Base-by-base conservation (phyloP, 2,888 invertebrate genomes). In the Belgica antarctica region DNA sequence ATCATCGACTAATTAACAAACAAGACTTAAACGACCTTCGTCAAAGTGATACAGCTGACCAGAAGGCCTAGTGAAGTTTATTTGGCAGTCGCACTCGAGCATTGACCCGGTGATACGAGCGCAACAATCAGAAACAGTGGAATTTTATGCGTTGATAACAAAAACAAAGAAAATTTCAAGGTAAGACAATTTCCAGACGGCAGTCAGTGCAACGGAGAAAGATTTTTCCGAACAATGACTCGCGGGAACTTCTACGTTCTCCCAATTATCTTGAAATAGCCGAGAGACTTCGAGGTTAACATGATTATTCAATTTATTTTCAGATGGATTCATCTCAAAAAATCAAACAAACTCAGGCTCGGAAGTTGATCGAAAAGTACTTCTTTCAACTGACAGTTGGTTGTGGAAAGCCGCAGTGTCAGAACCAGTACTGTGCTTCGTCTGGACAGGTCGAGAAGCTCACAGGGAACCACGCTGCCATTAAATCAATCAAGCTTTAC, bases 341-440 rank as follows among this genome's bases (percentile, higher is more conserved):
- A 59, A 24, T 15, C 15, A 68, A 68, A 34, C 68, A 68, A 22
- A 17, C 12, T 17, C 70, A 70, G 27, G 94, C 92, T 46, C 92
- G 88, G 79, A 89, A 90, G 79, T 82, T 94, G 73, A 95, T 96
- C 73, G 93, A 94, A 80, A 86, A 92, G 76, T 96, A 95, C 81
- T 95, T 95, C 80, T 93, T 92, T 81, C 94, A 96, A 81, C 82
- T 96, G 73, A 88, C 90, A 47, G 91, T 94, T 78, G 96, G 96
- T 74, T 96, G 96, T 81, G 95, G 96, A 24, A 92, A 93, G 80
- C 83, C 87, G n/a, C 84, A 85, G 75, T 96, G 96, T 80, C 85
- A 86, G 76, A 96, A 96, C 81, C 85, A 86, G 76, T 85, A 88
- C 78, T 96, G 96, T 83, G 94, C 93, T 73, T 95, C 96, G 17